These are phyloP conservation scores for Hirundo rustica DNA, from an alignment of 2,797 vertebrate species.

Conservation along the genomic window DNA sequence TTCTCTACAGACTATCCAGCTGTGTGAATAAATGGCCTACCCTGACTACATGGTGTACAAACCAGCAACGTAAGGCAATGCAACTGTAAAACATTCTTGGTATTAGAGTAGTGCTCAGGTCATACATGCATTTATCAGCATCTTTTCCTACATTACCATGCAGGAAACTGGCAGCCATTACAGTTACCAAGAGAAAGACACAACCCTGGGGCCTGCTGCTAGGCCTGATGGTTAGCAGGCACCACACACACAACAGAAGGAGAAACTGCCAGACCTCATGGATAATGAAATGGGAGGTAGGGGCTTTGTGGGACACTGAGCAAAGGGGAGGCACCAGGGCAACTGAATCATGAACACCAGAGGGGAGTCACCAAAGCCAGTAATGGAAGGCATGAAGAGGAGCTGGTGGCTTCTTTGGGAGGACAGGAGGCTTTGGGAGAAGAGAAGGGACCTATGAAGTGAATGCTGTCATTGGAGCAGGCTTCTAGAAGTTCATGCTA, in stretches of 20 bases:
- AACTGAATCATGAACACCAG: not conserved
- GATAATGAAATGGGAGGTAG: not conserved
- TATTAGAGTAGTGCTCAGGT: not conserved
- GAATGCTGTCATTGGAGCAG: not conserved
- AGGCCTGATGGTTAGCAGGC: not conserved
- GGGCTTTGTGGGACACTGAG: rapidly evolving
- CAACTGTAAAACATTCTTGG: not conserved
- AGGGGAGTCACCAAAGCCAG: not conserved
- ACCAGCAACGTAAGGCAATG: not conserved
- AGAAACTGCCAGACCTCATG: not conserved
- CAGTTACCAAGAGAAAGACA: not conserved
- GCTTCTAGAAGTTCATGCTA: not conserved
- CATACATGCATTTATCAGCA: not conserved
- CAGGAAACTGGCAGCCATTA: not conserved
- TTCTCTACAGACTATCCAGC: not conserved
- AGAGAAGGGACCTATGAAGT: not conserved
- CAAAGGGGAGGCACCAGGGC: not conserved
- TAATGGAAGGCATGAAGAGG: not conserved
- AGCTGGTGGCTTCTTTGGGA: not conserved
- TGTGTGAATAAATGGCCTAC: not conserved
- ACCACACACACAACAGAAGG: not conserved
- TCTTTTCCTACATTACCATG: not conserved
- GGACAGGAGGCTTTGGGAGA: not conserved
- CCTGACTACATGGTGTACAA: not conserved
- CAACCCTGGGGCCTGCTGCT: not conserved